A percentile compares a stretch with the other conserved stretches of the same genome.
Conservation (phyloP, 2,113 vertebrate genomes). For the Rostratula benghalensis region DNA sequence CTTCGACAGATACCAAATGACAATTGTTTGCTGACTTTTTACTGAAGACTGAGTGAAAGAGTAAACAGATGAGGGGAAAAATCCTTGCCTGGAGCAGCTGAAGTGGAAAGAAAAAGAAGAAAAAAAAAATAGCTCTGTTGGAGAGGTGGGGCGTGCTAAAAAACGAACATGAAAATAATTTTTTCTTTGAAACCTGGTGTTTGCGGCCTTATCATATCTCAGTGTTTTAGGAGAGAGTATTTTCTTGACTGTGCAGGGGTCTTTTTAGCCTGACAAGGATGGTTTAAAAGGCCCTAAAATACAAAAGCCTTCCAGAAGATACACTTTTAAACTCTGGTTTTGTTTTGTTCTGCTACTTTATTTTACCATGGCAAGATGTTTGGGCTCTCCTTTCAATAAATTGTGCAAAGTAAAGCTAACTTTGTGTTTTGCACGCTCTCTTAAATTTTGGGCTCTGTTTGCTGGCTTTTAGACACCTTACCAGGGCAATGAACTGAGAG, state of each 20-base stretch:
- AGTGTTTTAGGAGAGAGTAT: background rate
- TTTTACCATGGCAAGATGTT: conserved; percentile 38
- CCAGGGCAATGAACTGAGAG: conserved; percentile 34
- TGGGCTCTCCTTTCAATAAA: conserved; percentile 39
- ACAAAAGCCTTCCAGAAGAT: conserved; percentile 51
- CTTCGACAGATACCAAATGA: conserved; percentile 45
- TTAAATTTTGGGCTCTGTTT: conserved; percentile 60
- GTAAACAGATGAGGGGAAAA: background rate
- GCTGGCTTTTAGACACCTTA: conserved; percentile 48
- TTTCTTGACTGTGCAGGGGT: background rate
- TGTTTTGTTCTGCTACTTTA: conserved; percentile 52
- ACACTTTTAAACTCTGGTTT: conserved; percentile 43
- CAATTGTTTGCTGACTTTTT: conserved; percentile 43
- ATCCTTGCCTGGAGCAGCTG: background rate
- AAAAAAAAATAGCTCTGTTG: background rate
- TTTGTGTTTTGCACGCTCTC: conserved; percentile 60
- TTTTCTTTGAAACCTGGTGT: conserved; percentile 29
- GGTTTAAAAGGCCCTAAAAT: background rate
- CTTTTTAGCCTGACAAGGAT: conserved; percentile 5
- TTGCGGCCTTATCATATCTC: conserved; percentile 30
- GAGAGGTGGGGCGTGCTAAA: background rate
- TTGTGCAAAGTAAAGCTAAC: conserved; percentile 26
- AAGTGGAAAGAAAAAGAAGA: background rate
- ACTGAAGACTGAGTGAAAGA: background rate
- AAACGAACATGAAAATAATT: background rate